Percentiles rank a stretch among this genome's conserved stretches.
These are phyloP conservation scores for Procambarus clarkii DNA, from an alignment of 1,140 invertebrate species.

Conservation along the genomic window DNA sequence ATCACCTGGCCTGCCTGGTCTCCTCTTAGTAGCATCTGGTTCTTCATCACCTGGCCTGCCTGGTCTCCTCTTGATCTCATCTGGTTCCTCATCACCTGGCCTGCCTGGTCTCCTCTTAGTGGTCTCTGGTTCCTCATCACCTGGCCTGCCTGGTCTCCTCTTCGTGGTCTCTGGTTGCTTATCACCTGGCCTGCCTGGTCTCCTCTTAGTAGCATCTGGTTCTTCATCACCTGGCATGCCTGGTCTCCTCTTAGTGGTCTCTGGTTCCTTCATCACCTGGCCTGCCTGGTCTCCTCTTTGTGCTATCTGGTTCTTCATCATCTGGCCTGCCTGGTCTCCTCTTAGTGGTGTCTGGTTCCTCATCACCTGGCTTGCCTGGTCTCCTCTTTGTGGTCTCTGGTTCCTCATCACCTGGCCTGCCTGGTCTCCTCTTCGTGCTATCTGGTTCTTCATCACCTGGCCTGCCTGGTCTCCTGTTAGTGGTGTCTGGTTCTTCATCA, in stretches of 20 bases:
- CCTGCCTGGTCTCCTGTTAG: not conserved
- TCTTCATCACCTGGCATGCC: constrained; percentile 1
- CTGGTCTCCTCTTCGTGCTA: not conserved
- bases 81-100: not conserved
- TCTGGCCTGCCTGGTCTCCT: constrained; percentile 7
- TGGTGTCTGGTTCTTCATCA: not conserved
- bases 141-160: not conserved
- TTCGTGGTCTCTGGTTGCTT: not conserved
- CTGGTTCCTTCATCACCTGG: constrained; percentile 3
- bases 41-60: constrained; percentile 3
- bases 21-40: not conserved
- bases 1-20: constrained; percentile 8
- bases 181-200: not conserved
- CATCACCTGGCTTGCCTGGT: constrained; percentile 4
- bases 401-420: not conserved
- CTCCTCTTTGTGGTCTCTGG: not conserved
- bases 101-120: not conserved
- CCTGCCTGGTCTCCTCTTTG: not conserved
- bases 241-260: not conserved
- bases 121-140: not conserved
- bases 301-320: not conserved
- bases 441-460: constrained; percentile 18
- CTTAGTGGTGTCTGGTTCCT: not conserved
- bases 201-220: not conserved
- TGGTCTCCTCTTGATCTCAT: not conserved